Evolutionary conservation across 92 coral and sea anemone species (phyloP).

Genomic region (Bergia sp.): DNA sequence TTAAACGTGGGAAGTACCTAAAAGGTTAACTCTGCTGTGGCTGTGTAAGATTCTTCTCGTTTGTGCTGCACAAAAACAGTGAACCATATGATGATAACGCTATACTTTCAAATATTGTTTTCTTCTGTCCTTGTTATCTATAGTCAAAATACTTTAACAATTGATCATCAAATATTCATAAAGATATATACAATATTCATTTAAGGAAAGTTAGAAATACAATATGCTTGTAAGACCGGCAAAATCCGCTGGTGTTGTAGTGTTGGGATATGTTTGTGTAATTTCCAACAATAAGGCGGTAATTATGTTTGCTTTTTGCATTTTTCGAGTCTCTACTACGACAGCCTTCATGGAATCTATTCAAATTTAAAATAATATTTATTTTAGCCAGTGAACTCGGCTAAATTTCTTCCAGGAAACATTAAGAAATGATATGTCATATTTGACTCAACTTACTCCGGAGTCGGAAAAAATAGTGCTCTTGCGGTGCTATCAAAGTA

Average conservation of each 20-base stretch:
- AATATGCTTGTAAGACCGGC: background rate
- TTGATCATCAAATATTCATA: constrained; percentile 11
- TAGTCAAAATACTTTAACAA: constrained; percentile 21
- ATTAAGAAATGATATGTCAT: background rate
- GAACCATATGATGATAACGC: background rate
- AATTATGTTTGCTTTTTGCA: background rate
- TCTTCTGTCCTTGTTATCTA: background rate
- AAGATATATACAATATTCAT: background rate
- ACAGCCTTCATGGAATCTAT: background rate
- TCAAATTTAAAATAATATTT: too few relatives aligned
- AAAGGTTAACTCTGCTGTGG: background rate
- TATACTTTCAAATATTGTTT: background rate
- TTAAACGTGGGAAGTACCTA: background rate
- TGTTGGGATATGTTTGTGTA: background rate
- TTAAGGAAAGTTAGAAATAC: background rate
- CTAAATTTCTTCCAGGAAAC: background rate
- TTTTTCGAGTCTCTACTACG: background rate
- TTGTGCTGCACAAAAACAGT: background rate
- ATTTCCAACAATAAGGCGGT: background rate
- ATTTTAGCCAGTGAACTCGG: background rate
- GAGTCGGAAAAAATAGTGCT: background rate
- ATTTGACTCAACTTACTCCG: background rate
- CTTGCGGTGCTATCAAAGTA: background rate
- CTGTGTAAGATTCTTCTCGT: background rate
- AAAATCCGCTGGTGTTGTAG: too few relatives aligned